Conservation (phyloP, 2,113 vertebrate genomes). For the Festucalex cinctus region DNA sequence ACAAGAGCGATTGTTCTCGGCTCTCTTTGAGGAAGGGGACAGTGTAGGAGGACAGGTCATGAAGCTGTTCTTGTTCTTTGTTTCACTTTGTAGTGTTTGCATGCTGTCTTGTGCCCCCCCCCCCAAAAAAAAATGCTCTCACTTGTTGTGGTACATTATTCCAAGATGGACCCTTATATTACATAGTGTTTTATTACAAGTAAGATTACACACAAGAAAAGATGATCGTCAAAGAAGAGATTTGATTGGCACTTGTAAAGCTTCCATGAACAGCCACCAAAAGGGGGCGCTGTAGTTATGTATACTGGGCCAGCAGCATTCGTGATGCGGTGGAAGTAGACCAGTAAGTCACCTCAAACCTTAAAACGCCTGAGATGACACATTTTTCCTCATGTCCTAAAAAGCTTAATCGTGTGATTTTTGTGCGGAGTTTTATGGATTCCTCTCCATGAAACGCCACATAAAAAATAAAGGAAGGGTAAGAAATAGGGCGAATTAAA, state of each 20-base stretch:
- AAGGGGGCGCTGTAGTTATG: constrained; percentile 62
- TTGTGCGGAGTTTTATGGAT: constrained; percentile 6
- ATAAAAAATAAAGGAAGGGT: constrained; percentile 1
- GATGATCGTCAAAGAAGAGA: background rate
- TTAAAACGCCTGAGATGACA: constrained; percentile 20
- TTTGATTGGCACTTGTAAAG: constrained; percentile 15
- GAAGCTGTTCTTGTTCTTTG: constrained; percentile 52
- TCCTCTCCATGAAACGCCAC: background rate
- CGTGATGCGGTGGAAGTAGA: background rate
- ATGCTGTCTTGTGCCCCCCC: constrained; percentile 3
- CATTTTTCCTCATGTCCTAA: constrained; percentile 13
- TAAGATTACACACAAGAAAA: constrained; percentile 9
- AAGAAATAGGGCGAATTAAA: background rate
- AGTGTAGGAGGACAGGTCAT: constrained; percentile 59
- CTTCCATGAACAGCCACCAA: constrained; percentile 18
- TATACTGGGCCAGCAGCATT: constrained; percentile 12
- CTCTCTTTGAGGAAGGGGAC: constrained; percentile 29
- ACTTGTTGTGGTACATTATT: constrained; percentile 1
- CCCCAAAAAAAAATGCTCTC: background rate
- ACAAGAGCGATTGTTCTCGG: constrained; percentile 20
- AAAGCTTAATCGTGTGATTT: constrained; percentile 6
- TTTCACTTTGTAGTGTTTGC: constrained; percentile 30
- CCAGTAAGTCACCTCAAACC: constrained; percentile 1
- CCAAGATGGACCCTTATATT: background rate
- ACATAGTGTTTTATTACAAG: background rate